A percentile compares a stretch with the other conserved stretches of the same genome.
These are phyloP conservation scores for Rhynchonema sp. DNA, from an alignment of 2,888 invertebrate genomes.

Conservation along the genomic window DNA sequence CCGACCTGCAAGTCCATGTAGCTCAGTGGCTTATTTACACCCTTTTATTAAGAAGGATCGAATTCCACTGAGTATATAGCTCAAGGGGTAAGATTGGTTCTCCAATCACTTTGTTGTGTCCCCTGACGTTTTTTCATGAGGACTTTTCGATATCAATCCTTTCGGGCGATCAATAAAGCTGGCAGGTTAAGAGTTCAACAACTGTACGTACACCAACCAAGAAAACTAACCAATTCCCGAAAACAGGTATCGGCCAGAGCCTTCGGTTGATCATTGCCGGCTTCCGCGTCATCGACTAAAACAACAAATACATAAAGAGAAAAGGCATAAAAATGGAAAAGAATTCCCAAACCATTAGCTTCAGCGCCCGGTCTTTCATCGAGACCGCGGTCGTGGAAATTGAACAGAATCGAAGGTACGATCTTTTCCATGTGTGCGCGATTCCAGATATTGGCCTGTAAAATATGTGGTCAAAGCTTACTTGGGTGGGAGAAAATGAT, in stretches of 20 bases:
- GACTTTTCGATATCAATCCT: neutral
- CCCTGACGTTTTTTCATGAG: too few species aligned
- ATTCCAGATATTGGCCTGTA: constrained; percentile 91
- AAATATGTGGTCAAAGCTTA: too few species aligned
- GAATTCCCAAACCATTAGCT: neutral
- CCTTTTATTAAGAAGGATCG: too few species aligned
- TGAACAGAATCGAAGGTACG: constrained; percentile 85
- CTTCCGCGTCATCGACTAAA: neutral
- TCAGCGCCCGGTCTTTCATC: neutral
- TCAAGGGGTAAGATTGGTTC: too few species aligned
- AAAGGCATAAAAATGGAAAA: neutral
- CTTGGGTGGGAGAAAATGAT: too few species aligned
- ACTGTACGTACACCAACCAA: too few species aligned
- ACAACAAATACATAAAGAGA: neutral
- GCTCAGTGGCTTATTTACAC: too few species aligned
- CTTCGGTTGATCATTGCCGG: constrained; percentile 41
- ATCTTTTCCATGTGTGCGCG: constrained; percentile 98
- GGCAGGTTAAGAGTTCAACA: too few species aligned
- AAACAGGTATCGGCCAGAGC: constrained; percentile 79
- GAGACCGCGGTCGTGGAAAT: constrained; percentile 50
- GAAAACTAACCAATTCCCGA: constrained; percentile 42
- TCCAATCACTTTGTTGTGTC: too few species aligned
- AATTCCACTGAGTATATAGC: too few species aligned
- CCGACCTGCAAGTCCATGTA: constrained; percentile 57
- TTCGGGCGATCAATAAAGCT: too few species aligned